phyloP scores from a whole-genome alignment of 2,113 vertebrate species.

The Pseudorasbora parva region DNA sequence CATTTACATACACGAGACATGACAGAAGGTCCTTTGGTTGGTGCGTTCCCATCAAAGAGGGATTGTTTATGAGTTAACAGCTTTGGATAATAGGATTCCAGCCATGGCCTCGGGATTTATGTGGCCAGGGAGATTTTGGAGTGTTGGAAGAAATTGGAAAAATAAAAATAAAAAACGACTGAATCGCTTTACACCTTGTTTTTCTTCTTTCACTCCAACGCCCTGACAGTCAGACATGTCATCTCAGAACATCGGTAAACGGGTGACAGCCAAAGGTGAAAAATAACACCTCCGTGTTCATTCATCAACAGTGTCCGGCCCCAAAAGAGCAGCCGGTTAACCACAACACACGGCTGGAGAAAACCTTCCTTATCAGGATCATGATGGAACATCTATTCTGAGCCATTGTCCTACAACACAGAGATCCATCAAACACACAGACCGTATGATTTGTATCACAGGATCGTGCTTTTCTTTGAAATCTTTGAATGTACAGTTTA shows the following conservation, averaged over 20 bases:
- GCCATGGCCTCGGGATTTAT: constrained; percentile 64
- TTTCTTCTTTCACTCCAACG: constrained; percentile 67
- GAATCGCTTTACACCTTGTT: constrained; percentile 50
- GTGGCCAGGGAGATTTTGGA: constrained; percentile 59
- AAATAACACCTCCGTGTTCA: constrained; percentile 68
- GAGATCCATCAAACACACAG: constrained; percentile 24
- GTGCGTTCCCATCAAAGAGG: constrained; percentile 50
- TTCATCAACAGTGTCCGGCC: constrained; percentile 65
- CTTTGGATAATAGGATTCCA: constrained; percentile 66
- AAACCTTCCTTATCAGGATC: constrained; percentile 28
- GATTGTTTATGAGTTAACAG: constrained; percentile 66
- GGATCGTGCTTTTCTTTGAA: background rate
- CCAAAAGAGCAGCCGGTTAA: constrained; percentile 57
- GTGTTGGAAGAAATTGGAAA: constrained; percentile 63
- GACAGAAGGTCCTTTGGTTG: background rate
- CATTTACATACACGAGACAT: constrained; percentile 42
- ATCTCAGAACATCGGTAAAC: constrained; percentile 71
- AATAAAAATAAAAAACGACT: constrained; percentile 62
- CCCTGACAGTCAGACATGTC: constrained; percentile 66
- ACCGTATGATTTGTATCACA: constrained; percentile 4
- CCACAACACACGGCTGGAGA: constrained; percentile 9
- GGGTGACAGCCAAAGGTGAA: constrained; percentile 73
- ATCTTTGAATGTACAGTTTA: background rate
- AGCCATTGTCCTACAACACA: constrained; percentile 19
- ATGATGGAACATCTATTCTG: constrained; percentile 28